A percentile compares a stretch with the other conserved stretches of the same genome.
phyloP scores from a whole-genome alignment of 1,140 invertebrate genomes.

The Eciton burchellii region DNA sequence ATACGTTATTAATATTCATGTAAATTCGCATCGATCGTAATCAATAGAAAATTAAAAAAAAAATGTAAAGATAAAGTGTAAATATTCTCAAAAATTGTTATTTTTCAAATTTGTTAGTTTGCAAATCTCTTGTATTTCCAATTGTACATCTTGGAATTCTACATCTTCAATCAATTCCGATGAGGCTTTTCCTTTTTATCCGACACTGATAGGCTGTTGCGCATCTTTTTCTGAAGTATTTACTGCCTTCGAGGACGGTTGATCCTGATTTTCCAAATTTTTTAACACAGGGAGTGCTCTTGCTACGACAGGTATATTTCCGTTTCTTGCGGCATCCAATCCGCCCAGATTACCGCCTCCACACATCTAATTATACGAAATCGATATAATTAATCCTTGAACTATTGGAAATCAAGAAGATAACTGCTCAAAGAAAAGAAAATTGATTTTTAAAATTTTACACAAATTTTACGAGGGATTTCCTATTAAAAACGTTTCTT shows the following conservation, averaged over 20 bases:
- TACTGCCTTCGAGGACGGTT: constrained; percentile 53
- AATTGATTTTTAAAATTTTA: constrained; percentile 5
- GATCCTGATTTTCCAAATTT: constrained; percentile 67
- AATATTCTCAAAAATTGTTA: constrained; percentile 26
- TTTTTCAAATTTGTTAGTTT: constrained; percentile 6
- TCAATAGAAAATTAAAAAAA: constrained; percentile 56
- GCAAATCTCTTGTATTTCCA: constrained; percentile 23
- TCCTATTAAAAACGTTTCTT: too few species aligned
- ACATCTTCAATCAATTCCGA: constrained; percentile 3
- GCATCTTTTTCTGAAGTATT: constrained; percentile 66
- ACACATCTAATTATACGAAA: constrained; percentile 51
- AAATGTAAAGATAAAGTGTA: constrained; percentile 37
- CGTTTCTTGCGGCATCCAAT: constrained; percentile 51
- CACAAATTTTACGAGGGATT: too few species aligned
- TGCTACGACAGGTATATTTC: constrained; percentile 62
- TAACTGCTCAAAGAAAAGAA: neutral
- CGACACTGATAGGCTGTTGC: constrained; percentile 61
- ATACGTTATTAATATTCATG: constrained; percentile 64
- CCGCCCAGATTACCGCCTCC: constrained; percentile 56
- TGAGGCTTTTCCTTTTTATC: constrained; percentile 40
- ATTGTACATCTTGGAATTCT: constrained; percentile 20
- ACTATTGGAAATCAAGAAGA: neutral
- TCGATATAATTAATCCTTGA: neutral
- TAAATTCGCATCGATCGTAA: constrained; percentile 52
- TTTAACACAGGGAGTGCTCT: constrained; percentile 63